A percentile compares a stretch with the other conserved stretches of the same genome.
Conservation (phyloP, 1,140 invertebrate species). For the Gonioctena quinquepunctata region DNA sequence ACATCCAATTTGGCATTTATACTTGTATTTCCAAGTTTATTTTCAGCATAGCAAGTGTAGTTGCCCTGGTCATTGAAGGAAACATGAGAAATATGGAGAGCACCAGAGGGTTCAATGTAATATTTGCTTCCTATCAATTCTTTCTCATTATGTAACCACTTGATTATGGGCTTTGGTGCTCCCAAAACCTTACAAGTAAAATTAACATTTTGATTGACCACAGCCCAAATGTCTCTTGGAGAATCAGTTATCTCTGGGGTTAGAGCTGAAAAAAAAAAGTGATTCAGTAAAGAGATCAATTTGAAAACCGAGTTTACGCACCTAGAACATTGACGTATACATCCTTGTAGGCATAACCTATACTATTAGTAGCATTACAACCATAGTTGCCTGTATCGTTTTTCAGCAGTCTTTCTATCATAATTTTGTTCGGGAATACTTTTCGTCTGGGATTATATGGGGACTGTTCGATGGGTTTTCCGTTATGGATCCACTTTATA, state of each 20-base stretch:
- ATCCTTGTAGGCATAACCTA: conserved; percentile 97
- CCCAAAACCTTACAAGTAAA: conserved; percentile 94
- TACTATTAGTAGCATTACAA: conserved; percentile 97
- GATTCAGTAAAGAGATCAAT: background rate
- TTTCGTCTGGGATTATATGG: conserved; percentile 73
- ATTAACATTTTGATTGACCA: conserved; percentile 80
- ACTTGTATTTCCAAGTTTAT: conserved; percentile 85
- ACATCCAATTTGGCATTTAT: conserved; percentile 79
- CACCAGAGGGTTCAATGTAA: conserved; percentile 73
- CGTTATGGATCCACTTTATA: conserved; percentile 97
- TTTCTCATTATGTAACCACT: conserved; percentile 84
- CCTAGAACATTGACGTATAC: conserved; percentile 95
- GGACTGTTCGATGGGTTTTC: conserved; percentile 80
- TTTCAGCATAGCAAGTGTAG: conserved; percentile 90
- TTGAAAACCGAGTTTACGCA: conserved; percentile 51
- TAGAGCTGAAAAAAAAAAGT: conserved; percentile 67
- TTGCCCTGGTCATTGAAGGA: conserved; percentile 82
- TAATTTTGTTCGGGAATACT: conserved; percentile 74
- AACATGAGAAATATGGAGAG: conserved; percentile 83
- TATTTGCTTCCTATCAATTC: conserved; percentile 86
- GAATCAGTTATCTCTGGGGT: conserved; percentile 87
- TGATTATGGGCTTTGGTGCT: conserved; percentile 91
- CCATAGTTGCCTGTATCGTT: conserved; percentile 96
- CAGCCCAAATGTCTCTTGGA: conserved; percentile 77
- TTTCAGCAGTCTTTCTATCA: conserved; percentile 81